Percentiles rank a stretch among this genome's conserved stretches.
Conservation (phyloP, 1,140 invertebrate genomes). For the Ruditapes philippinarum region DNA sequence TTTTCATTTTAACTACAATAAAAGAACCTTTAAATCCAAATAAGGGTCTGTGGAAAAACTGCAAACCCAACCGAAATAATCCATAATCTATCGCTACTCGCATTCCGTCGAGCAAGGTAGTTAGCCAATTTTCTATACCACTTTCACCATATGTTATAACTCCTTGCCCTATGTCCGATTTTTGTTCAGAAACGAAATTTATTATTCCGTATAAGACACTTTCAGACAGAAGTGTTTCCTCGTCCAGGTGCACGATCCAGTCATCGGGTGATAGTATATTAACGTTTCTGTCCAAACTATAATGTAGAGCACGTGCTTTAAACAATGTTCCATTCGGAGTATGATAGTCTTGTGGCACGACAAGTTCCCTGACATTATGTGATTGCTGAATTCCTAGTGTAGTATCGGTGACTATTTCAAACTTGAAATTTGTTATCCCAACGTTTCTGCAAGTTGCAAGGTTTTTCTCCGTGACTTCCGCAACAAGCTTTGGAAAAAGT, state of each 20-base stretch:
- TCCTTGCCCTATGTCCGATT: constrained; percentile 95
- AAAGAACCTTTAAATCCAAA: constrained; percentile 96
- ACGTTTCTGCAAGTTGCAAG: constrained; percentile 95
- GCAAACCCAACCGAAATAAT: constrained; percentile 97
- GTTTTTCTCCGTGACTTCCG: constrained; percentile 94
- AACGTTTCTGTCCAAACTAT: constrained; percentile 95
- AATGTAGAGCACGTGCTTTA: constrained; percentile 98
- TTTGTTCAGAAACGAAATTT: constrained; percentile 95
- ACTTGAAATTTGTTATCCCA: constrained; percentile 97
- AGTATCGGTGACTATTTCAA: constrained; percentile 99
- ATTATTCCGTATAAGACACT: constrained; percentile 95
- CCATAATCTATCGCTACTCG: constrained; percentile 96
- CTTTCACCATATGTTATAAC: constrained; percentile 97
- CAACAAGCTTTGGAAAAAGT: constrained; percentile 96
- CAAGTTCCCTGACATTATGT: constrained; percentile 91
- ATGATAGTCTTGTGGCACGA: constrained; percentile 94
- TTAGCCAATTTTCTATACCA: constrained; percentile 96
- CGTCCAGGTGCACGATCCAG: constrained; percentile 99
- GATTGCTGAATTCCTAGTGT: constrained; percentile 91
- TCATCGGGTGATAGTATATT: constrained; percentile 95
- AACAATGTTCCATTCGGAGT: constrained; percentile 97
- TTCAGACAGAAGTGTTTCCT: constrained; percentile 97
- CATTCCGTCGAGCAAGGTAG: constrained; percentile 98
- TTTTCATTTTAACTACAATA: constrained; percentile 91
- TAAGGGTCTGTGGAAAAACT: constrained; percentile 96